phyloP scores from a whole-genome alignment of 2,888 invertebrate genomes.

The Aquatica leii region DNA sequence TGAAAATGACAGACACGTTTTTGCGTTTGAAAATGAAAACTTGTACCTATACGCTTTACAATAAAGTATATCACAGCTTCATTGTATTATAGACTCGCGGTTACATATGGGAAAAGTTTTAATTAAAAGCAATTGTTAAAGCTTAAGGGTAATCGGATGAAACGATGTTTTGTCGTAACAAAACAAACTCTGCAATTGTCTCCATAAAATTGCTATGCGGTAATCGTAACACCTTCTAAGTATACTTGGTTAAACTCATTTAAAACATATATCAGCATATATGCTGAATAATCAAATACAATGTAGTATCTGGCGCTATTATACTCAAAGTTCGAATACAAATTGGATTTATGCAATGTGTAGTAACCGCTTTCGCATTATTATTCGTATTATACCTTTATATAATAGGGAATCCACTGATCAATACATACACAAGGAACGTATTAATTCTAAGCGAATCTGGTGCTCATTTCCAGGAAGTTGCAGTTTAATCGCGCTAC shows the following conservation, averaged over 20 bases:
- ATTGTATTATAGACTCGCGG: no score
- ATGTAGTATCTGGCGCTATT: slow-evolving; percentile 33
- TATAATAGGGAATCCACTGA: slow-evolving; percentile 25
- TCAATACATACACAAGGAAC: slow-evolving; percentile 24
- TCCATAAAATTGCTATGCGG: slow-evolving; percentile 19
- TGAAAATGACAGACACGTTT: no score
- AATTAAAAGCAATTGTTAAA: no score
- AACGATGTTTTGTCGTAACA: no score
- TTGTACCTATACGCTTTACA: no score
- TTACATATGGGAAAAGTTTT: no score
- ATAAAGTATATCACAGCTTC: no score
- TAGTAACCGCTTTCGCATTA: slow-evolving; percentile 32
- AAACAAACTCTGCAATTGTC: slow-evolving; percentile 9
- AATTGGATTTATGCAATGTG: slow-evolving; percentile 36
- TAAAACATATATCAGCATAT: slow-evolving; percentile 32
- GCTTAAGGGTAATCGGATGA: no score
- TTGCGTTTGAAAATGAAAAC: no score
- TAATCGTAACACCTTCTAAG: slow-evolving; percentile 28
- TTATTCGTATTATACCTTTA: slow-evolving; percentile 33
- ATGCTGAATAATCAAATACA: slow-evolving; percentile 39
- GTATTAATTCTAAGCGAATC: slow-evolving; percentile 17
- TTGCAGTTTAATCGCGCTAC: background rate
- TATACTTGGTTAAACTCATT: slow-evolving; percentile 32
- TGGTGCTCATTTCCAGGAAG: background rate
- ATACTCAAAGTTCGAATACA: slow-evolving; percentile 34